Conservation (phyloP, 2,797 vertebrate genomes). For the Xenops minutus region DNA sequence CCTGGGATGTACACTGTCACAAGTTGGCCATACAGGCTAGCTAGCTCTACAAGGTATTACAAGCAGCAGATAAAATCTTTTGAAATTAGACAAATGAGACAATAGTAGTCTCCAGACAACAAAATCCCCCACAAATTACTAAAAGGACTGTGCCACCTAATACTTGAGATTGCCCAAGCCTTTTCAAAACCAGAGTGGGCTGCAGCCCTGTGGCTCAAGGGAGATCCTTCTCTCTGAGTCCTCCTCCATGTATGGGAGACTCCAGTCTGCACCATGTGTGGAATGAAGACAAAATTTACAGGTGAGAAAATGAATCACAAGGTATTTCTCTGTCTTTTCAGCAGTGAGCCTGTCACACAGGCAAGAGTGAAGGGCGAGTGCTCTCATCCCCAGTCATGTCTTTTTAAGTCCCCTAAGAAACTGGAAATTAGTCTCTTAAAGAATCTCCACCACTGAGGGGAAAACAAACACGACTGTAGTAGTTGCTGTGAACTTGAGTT, state of each 20-base stretch:
- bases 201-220: neutral
- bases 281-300: neutral
- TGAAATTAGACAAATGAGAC: neutral
- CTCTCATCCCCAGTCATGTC: accelerated
- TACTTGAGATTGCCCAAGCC: neutral
- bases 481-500: neutral
- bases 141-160: neutral
- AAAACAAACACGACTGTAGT: neutral
- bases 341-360: neutral
- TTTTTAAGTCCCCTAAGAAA: neutral
- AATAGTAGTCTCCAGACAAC: neutral
- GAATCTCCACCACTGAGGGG: neutral
- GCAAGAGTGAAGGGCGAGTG: accelerated
- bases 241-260: neutral
- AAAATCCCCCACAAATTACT: neutral
- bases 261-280: accelerated
- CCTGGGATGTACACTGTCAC: neutral
- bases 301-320: neutral
- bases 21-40: neutral
- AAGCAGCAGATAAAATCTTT: neutral
- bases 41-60: neutral
- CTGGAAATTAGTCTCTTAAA: neutral
- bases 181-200: neutral
- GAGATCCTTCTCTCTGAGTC: neutral
- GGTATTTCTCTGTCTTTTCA: neutral